phyloP scores from a whole-genome alignment of 2,888 invertebrate species.

The Drosophila meridiana region DNA sequence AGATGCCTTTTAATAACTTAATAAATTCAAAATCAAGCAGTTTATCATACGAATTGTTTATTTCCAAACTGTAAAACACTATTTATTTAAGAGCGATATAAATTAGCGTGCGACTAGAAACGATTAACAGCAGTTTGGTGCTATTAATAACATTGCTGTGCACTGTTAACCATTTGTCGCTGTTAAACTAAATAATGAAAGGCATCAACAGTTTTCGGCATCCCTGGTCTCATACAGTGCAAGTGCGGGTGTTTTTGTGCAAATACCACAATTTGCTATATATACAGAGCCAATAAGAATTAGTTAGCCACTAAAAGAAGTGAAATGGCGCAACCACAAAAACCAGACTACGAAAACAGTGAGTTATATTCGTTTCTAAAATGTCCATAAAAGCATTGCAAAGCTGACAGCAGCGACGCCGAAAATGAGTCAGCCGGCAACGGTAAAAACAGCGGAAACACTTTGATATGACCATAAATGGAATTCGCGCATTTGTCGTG shows the following conservation, averaged over 20 bases:
- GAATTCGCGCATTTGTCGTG: conserved; percentile 43
- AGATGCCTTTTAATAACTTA: too few relatives aligned
- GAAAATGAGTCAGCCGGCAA: conserved; percentile 69
- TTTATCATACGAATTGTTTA: background rate
- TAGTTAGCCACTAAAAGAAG: conserved; percentile 29
- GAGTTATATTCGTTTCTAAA: conserved; percentile 56
- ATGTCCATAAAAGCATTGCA: conserved; percentile 25
- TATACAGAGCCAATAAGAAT: conserved; percentile 37
- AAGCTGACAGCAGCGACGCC: conserved; percentile 21
- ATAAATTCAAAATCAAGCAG: too few relatives aligned
- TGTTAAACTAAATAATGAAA: conserved; percentile 15
- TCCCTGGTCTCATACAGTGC: conserved; percentile 42
- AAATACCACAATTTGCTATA: conserved; percentile 39
- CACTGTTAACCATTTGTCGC: conserved; percentile 16
- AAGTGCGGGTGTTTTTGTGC: conserved; percentile 59
- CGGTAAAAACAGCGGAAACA: conserved; percentile 73
- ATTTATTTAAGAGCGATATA: too few relatives aligned
- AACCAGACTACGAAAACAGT: conserved; percentile 82
- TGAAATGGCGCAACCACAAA: conserved; percentile 82
- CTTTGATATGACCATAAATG: conserved; percentile 76
- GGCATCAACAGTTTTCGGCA: conserved; percentile 5
- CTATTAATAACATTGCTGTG: conserved; percentile 9
- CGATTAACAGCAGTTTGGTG: conserved; percentile 7
- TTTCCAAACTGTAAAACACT: too few relatives aligned
- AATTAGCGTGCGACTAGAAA: background rate